A percentile compares a stretch with the other conserved stretches of the same genome.
These are phyloP conservation scores for Pseudolaguvia tuberculata DNA, from an alignment of 2,113 vertebrate genomes.

Conservation along the genomic window DNA sequence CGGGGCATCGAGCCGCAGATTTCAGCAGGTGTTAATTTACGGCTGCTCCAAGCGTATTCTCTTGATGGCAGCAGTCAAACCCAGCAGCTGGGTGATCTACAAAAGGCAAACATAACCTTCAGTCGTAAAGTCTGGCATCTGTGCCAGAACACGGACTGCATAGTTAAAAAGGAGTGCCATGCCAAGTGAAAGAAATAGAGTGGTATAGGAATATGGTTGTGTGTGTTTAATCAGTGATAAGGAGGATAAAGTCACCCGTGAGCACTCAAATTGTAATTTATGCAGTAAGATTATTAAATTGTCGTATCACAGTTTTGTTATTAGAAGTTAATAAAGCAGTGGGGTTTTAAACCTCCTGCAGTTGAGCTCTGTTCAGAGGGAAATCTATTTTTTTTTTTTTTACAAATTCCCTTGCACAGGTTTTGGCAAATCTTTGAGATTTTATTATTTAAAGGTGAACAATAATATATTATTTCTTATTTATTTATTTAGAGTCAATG, in stretches of 20 bases:
- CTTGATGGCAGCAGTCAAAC: conserved; percentile 45
- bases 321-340: neutral
- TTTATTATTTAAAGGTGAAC: too few relatives aligned
- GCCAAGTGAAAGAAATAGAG: neutral
- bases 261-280: neutral
- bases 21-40: conserved; percentile 45
- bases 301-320: neutral
- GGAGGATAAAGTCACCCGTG: neutral
- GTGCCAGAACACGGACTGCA: conserved; percentile 31
- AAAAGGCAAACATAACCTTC: conserved; percentile 46
- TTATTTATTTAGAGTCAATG: too few relatives aligned
- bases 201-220: neutral
- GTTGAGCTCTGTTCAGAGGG: too few relatives aligned
- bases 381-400: too few relatives aligned
- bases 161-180: conserved; percentile 24
- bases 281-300: conserved; percentile 3
- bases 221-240: neutral
- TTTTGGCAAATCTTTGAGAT: too few relatives aligned
- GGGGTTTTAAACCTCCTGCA: too few relatives aligned
- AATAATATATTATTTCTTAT: too few relatives aligned
- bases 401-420: too few relatives aligned
- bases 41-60: conserved; percentile 28
- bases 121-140: conserved; percentile 39
- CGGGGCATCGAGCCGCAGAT: conserved; percentile 24
- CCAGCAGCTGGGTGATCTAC: conserved; percentile 46